These are phyloP conservation scores for Saccostrea cuccullata DNA, from an alignment of 1,140 invertebrate genomes.

Conservation along the genomic window DNA sequence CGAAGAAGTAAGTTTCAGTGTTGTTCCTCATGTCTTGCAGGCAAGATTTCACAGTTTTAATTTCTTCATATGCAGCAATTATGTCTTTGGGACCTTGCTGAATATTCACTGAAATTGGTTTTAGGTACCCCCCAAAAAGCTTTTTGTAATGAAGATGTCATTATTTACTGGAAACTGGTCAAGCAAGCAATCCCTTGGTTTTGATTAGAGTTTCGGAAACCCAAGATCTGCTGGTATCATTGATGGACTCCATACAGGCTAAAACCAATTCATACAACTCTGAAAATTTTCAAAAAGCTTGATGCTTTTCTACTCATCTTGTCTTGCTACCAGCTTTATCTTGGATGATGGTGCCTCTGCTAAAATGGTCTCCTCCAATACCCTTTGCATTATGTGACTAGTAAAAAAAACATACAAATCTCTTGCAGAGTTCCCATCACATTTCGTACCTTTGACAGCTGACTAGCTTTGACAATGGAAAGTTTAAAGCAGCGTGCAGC, in stretches of 20 bases:
- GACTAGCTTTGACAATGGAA: constrained; percentile 11
- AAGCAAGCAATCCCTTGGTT: too few species aligned
- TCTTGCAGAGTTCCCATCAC: neutral
- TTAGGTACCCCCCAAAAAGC: neutral
- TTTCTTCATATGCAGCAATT: constrained; percentile 34
- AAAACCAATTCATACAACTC: constrained; percentile 26
- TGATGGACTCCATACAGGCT: constrained; percentile 14
- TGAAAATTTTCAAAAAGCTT: neutral
- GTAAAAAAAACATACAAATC: too few species aligned
- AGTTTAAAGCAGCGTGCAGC: constrained; percentile 31
- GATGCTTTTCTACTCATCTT: too few species aligned
- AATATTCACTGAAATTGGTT: constrained; percentile 28
- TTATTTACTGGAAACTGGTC: too few species aligned
- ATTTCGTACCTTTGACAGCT: neutral
- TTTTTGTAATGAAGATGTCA: too few species aligned
- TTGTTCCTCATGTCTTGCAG: constrained; percentile 32
- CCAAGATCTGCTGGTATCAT: neutral
- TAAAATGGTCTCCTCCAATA: constrained; percentile 9
- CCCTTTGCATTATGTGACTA: neutral
- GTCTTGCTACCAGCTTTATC: constrained; percentile 36
- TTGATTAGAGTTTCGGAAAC: too few species aligned
- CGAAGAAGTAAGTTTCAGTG: constrained; percentile 10
- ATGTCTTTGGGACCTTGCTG: neutral
- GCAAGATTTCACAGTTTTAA: constrained; percentile 13
- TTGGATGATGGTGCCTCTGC: constrained; percentile 26